A percentile compares a stretch with the other conserved stretches of the same genome.
Conservation (phyloP, 2,797 vertebrate species). For the Danio kyathit region DNA sequence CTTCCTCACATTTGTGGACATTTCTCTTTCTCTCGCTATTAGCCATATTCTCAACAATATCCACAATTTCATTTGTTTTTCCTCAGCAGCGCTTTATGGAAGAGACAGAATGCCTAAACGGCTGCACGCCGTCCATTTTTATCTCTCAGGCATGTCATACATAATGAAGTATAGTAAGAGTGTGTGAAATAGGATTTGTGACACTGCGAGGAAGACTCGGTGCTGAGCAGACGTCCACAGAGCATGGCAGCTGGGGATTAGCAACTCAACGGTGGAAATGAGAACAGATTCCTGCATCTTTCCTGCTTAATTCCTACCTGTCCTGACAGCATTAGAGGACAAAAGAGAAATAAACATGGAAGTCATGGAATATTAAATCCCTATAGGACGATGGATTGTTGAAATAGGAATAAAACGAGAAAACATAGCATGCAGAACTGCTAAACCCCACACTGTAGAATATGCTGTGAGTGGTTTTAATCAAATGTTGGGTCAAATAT, state of each 20-base stretch:
- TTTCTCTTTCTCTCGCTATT: neutral
- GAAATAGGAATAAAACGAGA: neutral
- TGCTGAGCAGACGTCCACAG: conserved; percentile 37
- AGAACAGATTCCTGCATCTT: conserved; percentile 31
- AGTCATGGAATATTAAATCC: neutral
- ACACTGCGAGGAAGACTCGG: conserved; percentile 14
- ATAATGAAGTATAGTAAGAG: conserved; percentile 58
- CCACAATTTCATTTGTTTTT: conserved; percentile 35
- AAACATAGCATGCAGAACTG: neutral
- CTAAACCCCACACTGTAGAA: too few species aligned
- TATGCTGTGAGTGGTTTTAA: too few species aligned
- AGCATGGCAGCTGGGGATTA: conserved; percentile 52
- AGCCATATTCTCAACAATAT: neutral
- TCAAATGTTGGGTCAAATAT: too few species aligned
- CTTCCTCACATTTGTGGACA: neutral
- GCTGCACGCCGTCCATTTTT: conserved; percentile 57
- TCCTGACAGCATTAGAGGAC: neutral
- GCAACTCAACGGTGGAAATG: conserved; percentile 49
- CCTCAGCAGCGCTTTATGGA: conserved; percentile 22
- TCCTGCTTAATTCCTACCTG: conserved; percentile 32
- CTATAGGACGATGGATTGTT: conserved; percentile 1
- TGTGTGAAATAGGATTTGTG: conserved; percentile 60
- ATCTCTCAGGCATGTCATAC: conserved; percentile 55
- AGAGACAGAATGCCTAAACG: conserved; percentile 60
- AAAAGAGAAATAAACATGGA: conserved; percentile 5